These are phyloP conservation scores for Chrysolina americana DNA, from an alignment of 2,888 invertebrate genomes.

Conservation along the genomic window DNA sequence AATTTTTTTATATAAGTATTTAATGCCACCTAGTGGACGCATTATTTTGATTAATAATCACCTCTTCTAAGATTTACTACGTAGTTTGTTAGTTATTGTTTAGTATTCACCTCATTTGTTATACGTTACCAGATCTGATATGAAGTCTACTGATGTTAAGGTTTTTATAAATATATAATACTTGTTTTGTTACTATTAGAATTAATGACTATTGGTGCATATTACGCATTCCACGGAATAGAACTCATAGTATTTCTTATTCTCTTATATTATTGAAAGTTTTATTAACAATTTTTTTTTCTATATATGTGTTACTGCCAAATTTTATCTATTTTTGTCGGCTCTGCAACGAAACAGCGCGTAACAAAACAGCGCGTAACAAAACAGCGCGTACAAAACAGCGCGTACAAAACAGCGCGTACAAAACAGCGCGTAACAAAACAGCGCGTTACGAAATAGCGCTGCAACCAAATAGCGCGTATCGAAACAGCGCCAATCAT, in stretches of 20 bases:
- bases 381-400: too few species aligned
- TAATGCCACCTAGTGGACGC: constrained; percentile 9
- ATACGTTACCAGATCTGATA: constrained; percentile 67
- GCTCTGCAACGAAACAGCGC: too few species aligned
- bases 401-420: too few species aligned
- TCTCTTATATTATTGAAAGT: constrained; percentile 54
- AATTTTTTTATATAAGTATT: not conserved
- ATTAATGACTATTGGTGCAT: constrained; percentile 60
- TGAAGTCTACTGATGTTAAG: constrained; percentile 55
- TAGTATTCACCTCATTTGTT: constrained; percentile 59
- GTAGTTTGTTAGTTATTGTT: constrained; percentile 40
- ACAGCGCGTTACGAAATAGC: too few species aligned
- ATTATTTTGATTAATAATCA: constrained; percentile 7
- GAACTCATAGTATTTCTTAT: constrained; percentile 60
- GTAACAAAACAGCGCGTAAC: too few species aligned
- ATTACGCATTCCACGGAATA: constrained; percentile 66
- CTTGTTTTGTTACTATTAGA: constrained; percentile 49
- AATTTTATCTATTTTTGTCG: constrained; percentile 64
- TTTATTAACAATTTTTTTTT: constrained; percentile 57
- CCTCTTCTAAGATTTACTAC: constrained; percentile 13
- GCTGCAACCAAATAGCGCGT: too few species aligned
- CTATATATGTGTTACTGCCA: constrained; percentile 67
- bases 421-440: too few species aligned
- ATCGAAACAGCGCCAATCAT: too few species aligned
- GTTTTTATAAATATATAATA: constrained; percentile 53